Base-by-base conservation (phyloP, 2,888 invertebrate species). In the Copidosoma aretas region DNA sequence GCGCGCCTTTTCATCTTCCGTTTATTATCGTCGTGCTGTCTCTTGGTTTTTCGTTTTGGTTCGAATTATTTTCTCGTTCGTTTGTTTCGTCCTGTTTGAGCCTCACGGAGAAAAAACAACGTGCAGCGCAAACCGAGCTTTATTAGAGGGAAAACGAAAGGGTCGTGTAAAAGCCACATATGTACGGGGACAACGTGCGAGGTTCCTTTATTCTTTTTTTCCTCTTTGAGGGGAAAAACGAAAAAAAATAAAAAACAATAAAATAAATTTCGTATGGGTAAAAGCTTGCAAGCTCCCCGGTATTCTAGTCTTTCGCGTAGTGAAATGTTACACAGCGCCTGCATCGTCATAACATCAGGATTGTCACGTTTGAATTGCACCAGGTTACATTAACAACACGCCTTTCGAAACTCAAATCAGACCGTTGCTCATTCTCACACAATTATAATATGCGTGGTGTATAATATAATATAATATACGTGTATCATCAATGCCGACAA, bases 291-390 rank as follows among this genome's bases (percentile, higher is more conserved):
- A n/a, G 22, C 41, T 39, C n/a, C 39, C 19, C 25, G 39, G 32
- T n/a, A 57, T 19, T n/a, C 52, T 52, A 12, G 52, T 10, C 52
- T 14, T 19, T 8, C 52, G 52, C 12, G 22, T 12, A n/a, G 12
- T 22, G 1, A n/a, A 43, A 14, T 39, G n/a, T 51, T 24, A 25
- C 22, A 22, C 22, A 22, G 46, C 52, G 10, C 17, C 41, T 4
- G 52, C 58, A 41, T 54, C 64, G 53, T 57, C 61, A 25, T 61
- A 62, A 46, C 43, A 46, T 64, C 54, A 67, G 59, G 72, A 72
- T 72, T 72, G 72, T 72, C 72, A 70, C 53, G 56, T 58, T 68
- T 70, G 19, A 70, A 70, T 72, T 72, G 70, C 72, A 72, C 72
- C 67, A 58, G 56, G 51, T 67, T 41, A 15, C 41, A 61, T 46